A percentile compares a stretch with the other conserved stretches of the same genome.
Conservation (phyloP, 92 coral and sea anemone species). For the Nematostella vectensis region DNA sequence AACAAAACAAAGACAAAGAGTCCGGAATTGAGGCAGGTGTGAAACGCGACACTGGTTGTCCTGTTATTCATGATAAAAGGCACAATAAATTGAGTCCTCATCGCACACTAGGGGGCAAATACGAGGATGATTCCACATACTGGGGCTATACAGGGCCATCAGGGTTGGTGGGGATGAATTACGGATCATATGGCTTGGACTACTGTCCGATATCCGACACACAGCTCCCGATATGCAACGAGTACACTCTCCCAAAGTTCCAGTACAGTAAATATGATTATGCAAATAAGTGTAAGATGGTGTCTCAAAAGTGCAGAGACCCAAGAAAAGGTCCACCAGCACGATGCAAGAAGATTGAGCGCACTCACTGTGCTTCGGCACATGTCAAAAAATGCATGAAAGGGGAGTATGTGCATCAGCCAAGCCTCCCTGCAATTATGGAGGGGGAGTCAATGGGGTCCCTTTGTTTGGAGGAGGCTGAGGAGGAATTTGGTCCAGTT, state of each 20-base stretch:
- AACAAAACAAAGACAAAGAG: conserved; percentile 1
- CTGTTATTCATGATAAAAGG: too few species aligned
- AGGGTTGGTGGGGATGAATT: background rate
- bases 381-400: conserved; percentile 6
- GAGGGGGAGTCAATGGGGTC: conserved; percentile 17
- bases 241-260: too few species aligned
- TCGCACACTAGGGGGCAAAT: background rate
- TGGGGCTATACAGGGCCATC: background rate
- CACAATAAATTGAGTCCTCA: background rate
- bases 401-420: conserved; percentile 19
- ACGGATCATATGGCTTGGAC: conserved; percentile 9
- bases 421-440: conserved; percentile 16
- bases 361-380: background rate
- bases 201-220: conserved; percentile 4
- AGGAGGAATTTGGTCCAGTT: background rate
- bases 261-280: too few species aligned
- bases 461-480: conserved; percentile 13
- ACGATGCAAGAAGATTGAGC: background rate
- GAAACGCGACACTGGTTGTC: background rate
- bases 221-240: background rate
- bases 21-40: background rate
- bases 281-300: too few species aligned
- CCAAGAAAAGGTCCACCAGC: too few species aligned
- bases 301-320: too few species aligned
- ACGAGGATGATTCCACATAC: conserved; percentile 4